Percentiles rank a stretch among this genome's conserved stretches.
phyloP scores from a whole-genome alignment of 2,113 vertebrate genomes.

The Eudyptes chrysolophus region DNA sequence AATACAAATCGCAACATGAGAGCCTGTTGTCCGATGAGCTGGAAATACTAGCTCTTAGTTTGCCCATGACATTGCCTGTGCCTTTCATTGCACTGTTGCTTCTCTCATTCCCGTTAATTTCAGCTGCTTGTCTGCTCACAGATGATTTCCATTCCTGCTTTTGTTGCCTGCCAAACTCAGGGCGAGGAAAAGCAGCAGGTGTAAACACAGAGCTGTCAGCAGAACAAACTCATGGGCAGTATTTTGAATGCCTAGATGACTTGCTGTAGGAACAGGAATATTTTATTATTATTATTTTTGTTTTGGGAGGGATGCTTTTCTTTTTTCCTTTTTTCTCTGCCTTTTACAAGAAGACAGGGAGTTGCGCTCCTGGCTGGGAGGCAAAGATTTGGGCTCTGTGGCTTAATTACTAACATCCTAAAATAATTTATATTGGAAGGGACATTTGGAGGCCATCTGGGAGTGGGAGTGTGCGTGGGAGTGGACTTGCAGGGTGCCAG shows the following conservation, averaged over 20 bases:
- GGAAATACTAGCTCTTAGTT: neutral
- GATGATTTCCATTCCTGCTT: neutral
- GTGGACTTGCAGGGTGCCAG: neutral
- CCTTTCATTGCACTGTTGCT: neutral
- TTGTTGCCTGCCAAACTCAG: neutral
- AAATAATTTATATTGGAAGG: neutral
- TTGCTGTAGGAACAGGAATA: neutral
- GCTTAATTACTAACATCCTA: neutral
- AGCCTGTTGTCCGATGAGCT: neutral
- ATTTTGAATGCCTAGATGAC: neutral
- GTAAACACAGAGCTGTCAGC: neutral
- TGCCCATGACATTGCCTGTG: fast-evolving
- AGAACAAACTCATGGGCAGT: neutral
- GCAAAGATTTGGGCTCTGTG: neutral
- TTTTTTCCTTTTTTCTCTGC: too few species aligned
- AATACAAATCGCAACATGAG: neutral
- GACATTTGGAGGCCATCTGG: neutral
- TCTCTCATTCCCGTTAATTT: neutral
- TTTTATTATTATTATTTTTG: neutral
- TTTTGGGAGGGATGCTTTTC: neutral
- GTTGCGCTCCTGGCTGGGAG: neutral
- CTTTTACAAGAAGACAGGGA: neutral
- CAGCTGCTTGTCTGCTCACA: neutral
- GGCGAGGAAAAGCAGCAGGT: slow-evolving; percentile 23
- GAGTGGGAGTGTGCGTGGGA: neutral